A percentile compares a stretch with the other conserved stretches of the same genome.
Evolutionary conservation across 2,113 vertebrate species (phyloP).

Genomic region (Ceyx melanurus): DNA sequence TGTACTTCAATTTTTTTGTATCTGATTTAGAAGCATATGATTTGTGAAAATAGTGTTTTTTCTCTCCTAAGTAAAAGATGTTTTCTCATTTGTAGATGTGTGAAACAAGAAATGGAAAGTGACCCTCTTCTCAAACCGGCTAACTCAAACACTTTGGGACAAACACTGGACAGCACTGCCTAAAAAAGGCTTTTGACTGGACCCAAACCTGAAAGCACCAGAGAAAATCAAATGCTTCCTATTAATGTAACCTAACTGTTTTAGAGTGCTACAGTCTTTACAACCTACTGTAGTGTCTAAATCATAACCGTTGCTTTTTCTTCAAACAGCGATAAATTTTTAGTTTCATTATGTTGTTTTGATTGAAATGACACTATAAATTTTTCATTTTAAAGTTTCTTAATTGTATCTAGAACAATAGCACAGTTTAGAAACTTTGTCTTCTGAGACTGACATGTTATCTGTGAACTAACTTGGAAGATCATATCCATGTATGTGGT

Average conservation of each 20-base stretch:
- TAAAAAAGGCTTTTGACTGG: conserved; percentile 77
- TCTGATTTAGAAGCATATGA: not conserved
- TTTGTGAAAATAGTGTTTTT: not conserved
- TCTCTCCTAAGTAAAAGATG: conserved; percentile 42
- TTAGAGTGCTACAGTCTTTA: conserved; percentile 73
- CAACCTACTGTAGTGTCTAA: conserved; percentile 74
- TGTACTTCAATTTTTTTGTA: not conserved
- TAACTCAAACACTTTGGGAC: conserved; percentile 88
- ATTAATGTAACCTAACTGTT: conserved; percentile 74
- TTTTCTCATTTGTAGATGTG: conserved; percentile 74
- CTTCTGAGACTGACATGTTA: conserved; percentile 73
- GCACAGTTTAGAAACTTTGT: conserved; percentile 82
- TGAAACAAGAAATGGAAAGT: conserved; percentile 87
- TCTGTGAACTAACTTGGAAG: conserved; percentile 75
- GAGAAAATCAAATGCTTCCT: conserved; percentile 91
- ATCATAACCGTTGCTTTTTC: conserved; percentile 81
- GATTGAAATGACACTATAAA: conserved; percentile 81
- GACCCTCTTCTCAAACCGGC: conserved; percentile 85
- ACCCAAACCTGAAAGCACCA: conserved; percentile 84
- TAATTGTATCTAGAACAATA: conserved; percentile 81
- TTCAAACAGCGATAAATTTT: conserved; percentile 76
- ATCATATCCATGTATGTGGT: conserved; percentile 83
- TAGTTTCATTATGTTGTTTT: conserved; percentile 79
- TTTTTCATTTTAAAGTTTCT: conserved; percentile 81
- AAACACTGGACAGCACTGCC: conserved; percentile 88